Percentiles rank a stretch among this genome's conserved stretches.
Evolutionary conservation across 2,888 invertebrate species (phyloP).

Genomic region (Spilarctia lutea): DNA sequence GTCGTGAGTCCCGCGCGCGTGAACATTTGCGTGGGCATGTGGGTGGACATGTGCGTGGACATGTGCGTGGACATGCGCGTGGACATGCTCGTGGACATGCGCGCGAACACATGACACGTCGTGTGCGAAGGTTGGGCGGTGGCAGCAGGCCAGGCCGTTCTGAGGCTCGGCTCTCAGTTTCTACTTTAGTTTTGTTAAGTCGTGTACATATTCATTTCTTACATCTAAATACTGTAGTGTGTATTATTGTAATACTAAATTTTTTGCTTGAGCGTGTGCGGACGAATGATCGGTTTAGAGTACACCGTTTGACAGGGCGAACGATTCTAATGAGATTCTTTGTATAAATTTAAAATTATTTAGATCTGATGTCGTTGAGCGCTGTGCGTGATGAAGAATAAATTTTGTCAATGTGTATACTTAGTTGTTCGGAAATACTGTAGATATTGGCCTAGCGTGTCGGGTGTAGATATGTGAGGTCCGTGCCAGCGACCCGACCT

Average conservation of each 20-base stretch:
- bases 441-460: slow-evolving; percentile 64
- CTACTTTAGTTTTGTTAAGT: slow-evolving; percentile 48
- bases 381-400: slow-evolving; percentile 52
- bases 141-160: neutral
- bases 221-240: slow-evolving; percentile 61
- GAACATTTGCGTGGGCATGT: slow-evolving; percentile 12
- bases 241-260: slow-evolving; percentile 57
- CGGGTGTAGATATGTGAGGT: slow-evolving; percentile 39
- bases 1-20: slow-evolving; percentile 87
- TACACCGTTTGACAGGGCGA: slow-evolving; percentile 50
- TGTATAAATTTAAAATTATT: slow-evolving; percentile 55
- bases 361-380: slow-evolving; percentile 63
- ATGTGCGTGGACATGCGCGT: neutral
- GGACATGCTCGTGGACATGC: neutral
- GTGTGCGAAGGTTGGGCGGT: neutral
- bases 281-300: slow-evolving; percentile 49
- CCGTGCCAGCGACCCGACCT: slow-evolving; percentile 15
- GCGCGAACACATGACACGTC: neutral
- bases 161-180: slow-evolving; percentile 30
- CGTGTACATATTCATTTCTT: slow-evolving; percentile 68
- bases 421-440: slow-evolving; percentile 47
- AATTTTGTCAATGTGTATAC: slow-evolving; percentile 45
- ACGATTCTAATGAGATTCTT: slow-evolving; percentile 53
- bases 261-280: slow-evolving; percentile 49
- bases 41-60: slow-evolving; percentile 10